Evolutionary conservation across 2,113 vertebrate species (phyloP).

Genomic region (Cyphomyrus plagiostoma): DNA sequence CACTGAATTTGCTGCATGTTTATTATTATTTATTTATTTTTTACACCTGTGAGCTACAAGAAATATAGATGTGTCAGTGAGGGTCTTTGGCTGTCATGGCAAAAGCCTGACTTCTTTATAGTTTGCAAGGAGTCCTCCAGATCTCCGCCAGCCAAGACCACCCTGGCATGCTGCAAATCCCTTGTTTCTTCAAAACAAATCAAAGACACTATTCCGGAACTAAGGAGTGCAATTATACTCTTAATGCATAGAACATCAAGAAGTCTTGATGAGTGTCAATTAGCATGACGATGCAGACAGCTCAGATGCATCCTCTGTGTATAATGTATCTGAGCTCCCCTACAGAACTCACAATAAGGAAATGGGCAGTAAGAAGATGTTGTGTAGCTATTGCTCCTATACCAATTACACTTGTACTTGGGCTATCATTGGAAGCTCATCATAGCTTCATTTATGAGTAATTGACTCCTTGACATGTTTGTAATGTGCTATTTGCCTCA

Average conservation of each 20-base stretch:
- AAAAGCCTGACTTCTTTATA: neutral
- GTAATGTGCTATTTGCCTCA: neutral
- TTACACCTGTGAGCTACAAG: neutral
- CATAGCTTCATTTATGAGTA: neutral
- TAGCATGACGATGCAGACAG: neutral
- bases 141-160: neutral
- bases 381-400: neutral
- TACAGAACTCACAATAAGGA: neutral
- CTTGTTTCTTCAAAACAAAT: neutral
- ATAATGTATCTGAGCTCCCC: no score
- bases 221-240: neutral
- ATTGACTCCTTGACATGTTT: neutral
- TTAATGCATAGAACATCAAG: neutral
- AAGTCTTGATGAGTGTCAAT: neutral
- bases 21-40: neutral
- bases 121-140: neutral
- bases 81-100: neutral
- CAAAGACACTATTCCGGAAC: neutral
- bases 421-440: neutral
- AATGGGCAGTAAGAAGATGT: neutral
- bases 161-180: neutral
- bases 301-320: neutral
- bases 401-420: neutral
- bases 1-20: neutral
- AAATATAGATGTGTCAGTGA: neutral